Base-by-base conservation (phyloP, 1,140 invertebrate genomes). In the Zaprionus taronus region DNA sequence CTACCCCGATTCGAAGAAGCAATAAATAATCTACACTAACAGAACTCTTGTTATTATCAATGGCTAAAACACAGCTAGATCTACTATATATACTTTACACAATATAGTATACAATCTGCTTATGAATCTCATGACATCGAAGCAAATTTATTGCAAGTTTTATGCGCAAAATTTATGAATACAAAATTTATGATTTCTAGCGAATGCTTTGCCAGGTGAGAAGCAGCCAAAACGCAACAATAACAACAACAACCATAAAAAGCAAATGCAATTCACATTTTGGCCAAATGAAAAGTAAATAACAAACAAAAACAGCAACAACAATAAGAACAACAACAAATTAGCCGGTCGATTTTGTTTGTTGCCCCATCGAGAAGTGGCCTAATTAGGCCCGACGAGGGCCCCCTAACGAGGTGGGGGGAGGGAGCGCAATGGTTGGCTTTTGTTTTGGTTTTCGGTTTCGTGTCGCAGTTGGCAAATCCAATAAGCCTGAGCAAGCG, bases 361-460 rank as follows among this genome's bases (percentile, higher is more conserved):
- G 70, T 75, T 89, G 78, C 81, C 67, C 75, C 84, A 81, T 80
- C 81, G 60, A 77, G 71, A 73, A 79, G 72, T 85, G 81, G 81
- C 83, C 83, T 83, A 79, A 83, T 89, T 89, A 83, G 78, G 60
- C 55, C n/a, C 41, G 41, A 47, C 36, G 51, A 68, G 64, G 64
- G 64, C 63, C 26, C 31, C 49, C 14, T 12, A 24, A 47, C 6
- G 31, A 22, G 6, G 26, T 12, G 12, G 31, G 12, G 28, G 44
- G 41, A 2, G 34, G 34, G 36, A 47, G 24, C 26, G 24, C 36
- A 41, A 28, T n/a, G 15, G 9, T 65, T 72, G 61, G 69, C 47
- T 76, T 72, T 76, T 76, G 73, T 81, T 81, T 61, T 72, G 83
- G 83, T 77, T 86, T 87, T 77, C 38, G 83, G 79, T 86, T 86